Base-by-base conservation (phyloP, 1,140 invertebrate genomes). In the Sweltsa coloradensis region DNA sequence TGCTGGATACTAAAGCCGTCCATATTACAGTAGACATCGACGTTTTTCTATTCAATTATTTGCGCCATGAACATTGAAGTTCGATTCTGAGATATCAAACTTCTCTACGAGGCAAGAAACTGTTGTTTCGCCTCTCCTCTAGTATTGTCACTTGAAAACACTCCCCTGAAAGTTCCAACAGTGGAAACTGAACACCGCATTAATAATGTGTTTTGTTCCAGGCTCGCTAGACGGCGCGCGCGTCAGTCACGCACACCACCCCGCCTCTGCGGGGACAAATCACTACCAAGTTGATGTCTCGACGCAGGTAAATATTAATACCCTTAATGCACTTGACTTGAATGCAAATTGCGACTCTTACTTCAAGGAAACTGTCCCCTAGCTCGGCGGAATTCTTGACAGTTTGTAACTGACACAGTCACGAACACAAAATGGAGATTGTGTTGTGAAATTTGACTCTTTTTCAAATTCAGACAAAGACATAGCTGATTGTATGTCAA, bases 201-300 rank as follows among this genome's bases (percentile, higher is more conserved):
- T n/a, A n/a, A n/a, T n/a, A n/a, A n/a, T n/a, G n/a, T n/a, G n/a
- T 26, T 2, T 14, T 43, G 13, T 43, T 43, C 13, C 41, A 43
- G 41, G 41, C 11, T 43, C 41, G 3, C 11, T 43, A 13, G 41
- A 26, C 23, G 27, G 27, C 18, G 19, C 41, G 19, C 13, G 23
- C 5, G 41, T 11, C 3, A 43, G 29, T 11, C 27, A 26, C 13
- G 41, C 7, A 22, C 24, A 11, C 2, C 24, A 43, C 5, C 23
- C 13, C 13, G 11, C 23, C 22, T 14, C 41, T 0, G 24, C 41
- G 4, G 41, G 7, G 23, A 26, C 22, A 3, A 14, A 22, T 3
- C 41, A 26, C 13, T 19, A 43, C 24, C 41, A 43, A 14, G 41
- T 43, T 22, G 41, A 43, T 14, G 41, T 37, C 27, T 43, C 41